Evolutionary conservation across 2,797 vertebrate genomes (phyloP).

Genomic region (Falco naumanni): DNA sequence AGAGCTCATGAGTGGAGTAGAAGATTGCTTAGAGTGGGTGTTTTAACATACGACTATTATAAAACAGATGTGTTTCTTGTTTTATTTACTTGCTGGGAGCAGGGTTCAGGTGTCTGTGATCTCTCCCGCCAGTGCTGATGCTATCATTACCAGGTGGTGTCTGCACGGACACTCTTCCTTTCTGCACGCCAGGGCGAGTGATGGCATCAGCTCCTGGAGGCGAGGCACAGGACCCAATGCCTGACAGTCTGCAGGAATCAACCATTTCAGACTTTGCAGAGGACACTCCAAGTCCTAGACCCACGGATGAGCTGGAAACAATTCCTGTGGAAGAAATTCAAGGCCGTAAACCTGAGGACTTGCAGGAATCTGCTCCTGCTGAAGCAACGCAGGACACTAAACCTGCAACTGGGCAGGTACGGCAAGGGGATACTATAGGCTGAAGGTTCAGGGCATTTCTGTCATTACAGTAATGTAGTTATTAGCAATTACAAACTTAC

Average conservation of each 20-base stretch:
- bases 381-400: background rate
- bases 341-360: background rate
- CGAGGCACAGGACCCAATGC: fast-evolving
- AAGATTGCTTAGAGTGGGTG: background rate
- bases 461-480: background rate
- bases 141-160: background rate
- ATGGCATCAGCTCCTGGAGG: conserved; percentile 19
- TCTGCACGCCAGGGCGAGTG: fast-evolving
- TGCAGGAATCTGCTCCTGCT: background rate
- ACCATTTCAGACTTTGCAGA: background rate
- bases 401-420: conserved; percentile 40
- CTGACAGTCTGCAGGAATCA: background rate
- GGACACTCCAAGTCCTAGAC: background rate
- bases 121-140: background rate
- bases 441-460: background rate
- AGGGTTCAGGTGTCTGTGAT: conserved; percentile 57
- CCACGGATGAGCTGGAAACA: background rate
- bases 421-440: background rate
- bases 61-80: background rate
- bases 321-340: background rate
- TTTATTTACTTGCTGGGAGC: background rate
- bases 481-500: background rate
- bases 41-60: background rate
- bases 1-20: fast-evolving
- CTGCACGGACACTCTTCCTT: background rate